Percentiles rank a stretch among this genome's conserved stretches.
These are phyloP conservation scores for Chymomyza costata DNA, from an alignment of 1,140 invertebrate species.

Conservation along the genomic window DNA sequence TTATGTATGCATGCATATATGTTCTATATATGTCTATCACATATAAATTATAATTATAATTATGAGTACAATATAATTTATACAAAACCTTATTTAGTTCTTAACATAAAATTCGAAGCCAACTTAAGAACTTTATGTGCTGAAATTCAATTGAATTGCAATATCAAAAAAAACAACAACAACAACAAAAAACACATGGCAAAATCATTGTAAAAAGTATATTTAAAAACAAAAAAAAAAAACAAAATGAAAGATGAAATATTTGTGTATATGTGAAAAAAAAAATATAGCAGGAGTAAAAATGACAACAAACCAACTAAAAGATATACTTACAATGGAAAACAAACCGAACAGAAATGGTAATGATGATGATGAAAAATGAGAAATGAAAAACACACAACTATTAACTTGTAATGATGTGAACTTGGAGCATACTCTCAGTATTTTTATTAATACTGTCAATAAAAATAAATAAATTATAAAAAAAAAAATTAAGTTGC, in stretches of 20 bases:
- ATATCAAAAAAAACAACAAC: slow-evolving; percentile 15
- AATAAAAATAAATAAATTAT: slow-evolving; percentile 72
- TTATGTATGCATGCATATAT: slow-evolving; percentile 55
- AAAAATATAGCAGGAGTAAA: slow-evolving; percentile 45
- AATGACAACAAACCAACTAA: slow-evolving; percentile 56
- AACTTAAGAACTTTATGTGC: slow-evolving; percentile 37
- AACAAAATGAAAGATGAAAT: slow-evolving; percentile 37
- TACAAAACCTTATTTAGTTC: slow-evolving; percentile 51
- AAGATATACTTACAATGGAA: slow-evolving; percentile 51
- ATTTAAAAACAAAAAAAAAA: slow-evolving; percentile 31
- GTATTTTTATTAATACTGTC: slow-evolving; percentile 74
- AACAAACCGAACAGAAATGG: slow-evolving; percentile 5
- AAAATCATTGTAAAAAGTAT: slow-evolving; percentile 59
- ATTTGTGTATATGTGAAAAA: slow-evolving; percentile 59
- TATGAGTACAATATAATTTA: slow-evolving; percentile 40
- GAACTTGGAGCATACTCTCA: slow-evolving; percentile 73
- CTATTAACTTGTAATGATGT: slow-evolving; percentile 74
- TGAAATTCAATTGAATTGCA: slow-evolving; percentile 46
- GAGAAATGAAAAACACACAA: slow-evolving; percentile 46
- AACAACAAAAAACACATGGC: slow-evolving; percentile 21
- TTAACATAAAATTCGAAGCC: slow-evolving; percentile 44
- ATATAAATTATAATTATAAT: slow-evolving; percentile 43
- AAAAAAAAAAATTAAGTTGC: slow-evolving; percentile 13
- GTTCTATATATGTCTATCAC: slow-evolving; percentile 44
- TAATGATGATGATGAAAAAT: slow-evolving; percentile 9